These are phyloP conservation scores for Coccyzus lansbergi DNA, from an alignment of 2,797 vertebrate genomes.

Conservation along the genomic window DNA sequence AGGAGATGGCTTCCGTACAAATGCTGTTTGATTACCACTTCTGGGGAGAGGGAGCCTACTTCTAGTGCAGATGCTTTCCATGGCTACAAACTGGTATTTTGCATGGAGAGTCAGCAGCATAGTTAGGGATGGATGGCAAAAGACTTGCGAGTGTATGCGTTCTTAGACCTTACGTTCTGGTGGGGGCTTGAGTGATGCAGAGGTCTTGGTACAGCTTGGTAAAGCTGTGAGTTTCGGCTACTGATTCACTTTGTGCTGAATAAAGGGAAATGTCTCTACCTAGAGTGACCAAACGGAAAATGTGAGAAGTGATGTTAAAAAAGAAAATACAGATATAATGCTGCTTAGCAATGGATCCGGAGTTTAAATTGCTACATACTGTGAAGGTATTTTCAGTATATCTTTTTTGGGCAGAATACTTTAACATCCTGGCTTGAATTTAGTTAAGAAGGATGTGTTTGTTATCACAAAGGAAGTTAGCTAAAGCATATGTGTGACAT, in stretches of 20 bases:
- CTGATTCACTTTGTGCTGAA: neutral
- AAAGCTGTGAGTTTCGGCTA: neutral
- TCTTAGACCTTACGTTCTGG: neutral
- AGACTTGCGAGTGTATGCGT: neutral
- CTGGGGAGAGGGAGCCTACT: neutral
- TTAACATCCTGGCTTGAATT: neutral
- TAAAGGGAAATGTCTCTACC: neutral
- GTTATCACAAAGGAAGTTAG: neutral
- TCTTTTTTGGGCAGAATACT: neutral
- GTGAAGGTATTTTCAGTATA: neutral
- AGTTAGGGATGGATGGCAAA: neutral
- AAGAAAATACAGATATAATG: neutral
- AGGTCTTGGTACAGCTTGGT: neutral
- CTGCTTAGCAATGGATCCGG: neutral
- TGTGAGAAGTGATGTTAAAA: neutral
- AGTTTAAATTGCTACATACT: neutral
- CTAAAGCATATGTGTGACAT: neutral
- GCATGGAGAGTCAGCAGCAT: neutral
- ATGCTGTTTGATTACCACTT: neutral
- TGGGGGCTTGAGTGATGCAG: neutral
- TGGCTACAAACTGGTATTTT: neutral
- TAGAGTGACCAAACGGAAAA: neutral
- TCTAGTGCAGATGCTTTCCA: neutral
- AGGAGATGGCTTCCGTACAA: neutral
- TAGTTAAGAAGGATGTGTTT: neutral